phyloP scores from a whole-genome alignment of 2,797 vertebrate genomes.

The Apogon hyalosoma region DNA sequence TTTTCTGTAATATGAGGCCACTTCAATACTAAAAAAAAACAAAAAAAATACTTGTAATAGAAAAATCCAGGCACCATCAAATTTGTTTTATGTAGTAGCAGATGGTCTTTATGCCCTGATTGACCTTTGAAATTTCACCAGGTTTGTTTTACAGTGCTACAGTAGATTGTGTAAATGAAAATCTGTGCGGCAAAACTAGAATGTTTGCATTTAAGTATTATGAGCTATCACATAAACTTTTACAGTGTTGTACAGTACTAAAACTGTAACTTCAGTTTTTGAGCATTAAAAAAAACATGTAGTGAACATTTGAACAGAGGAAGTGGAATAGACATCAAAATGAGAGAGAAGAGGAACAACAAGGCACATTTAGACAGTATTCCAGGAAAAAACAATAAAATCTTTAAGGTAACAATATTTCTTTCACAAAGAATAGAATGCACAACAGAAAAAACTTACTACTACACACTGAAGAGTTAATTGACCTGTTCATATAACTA shows the following conservation, averaged over 20 bases:
- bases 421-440: conserved; percentile 48
- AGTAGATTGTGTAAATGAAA: conserved; percentile 62
- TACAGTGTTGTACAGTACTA: conserved; percentile 80
- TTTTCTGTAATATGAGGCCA: neutral
- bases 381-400: conserved; percentile 56
- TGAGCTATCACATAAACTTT: conserved; percentile 60
- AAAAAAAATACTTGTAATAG: conserved; percentile 7
- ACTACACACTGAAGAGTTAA: conserved; percentile 35
- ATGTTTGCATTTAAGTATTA: conserved; percentile 38
- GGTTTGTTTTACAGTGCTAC: conserved; percentile 67
- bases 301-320: conserved; percentile 33
- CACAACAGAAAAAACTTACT: conserved; percentile 35
- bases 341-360: conserved; percentile 32
- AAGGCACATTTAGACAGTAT: conserved; percentile 45
- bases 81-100: conserved; percentile 36
- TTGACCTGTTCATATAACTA: conserved; percentile 47
- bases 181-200: conserved; percentile 47
- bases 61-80: neutral
- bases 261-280: conserved; percentile 48
- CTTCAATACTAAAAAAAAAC: neutral
- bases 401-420: conserved; percentile 55
- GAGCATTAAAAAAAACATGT: conserved; percentile 34
- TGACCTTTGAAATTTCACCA: conserved; percentile 61
- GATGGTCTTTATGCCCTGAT: conserved; percentile 45
- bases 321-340: conserved; percentile 38